Evolutionary conservation across 2,113 vertebrate genomes (phyloP).

Genomic region (Cyprinodon brontotheroides): DNA sequence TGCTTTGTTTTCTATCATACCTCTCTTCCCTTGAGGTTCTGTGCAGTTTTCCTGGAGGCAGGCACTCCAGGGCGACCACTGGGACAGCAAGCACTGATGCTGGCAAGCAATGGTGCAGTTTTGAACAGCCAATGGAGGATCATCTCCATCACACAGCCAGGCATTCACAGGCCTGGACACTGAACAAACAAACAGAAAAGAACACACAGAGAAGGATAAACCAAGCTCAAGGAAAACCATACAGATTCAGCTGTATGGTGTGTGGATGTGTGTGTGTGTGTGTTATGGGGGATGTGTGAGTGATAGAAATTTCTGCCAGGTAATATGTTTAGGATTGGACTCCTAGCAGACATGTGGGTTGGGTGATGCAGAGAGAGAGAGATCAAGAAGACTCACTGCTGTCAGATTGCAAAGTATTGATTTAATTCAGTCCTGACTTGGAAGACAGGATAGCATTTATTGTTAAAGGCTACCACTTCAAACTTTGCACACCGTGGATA

Average conservation of each 20-base stretch:
- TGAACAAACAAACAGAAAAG: conserved; percentile 62
- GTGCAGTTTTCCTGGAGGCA: conserved; percentile 88
- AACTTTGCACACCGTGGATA: background rate
- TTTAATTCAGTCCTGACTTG: conserved; percentile 7
- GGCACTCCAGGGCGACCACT: conserved; percentile 87
- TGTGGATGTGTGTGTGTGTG: conserved; percentile 1
- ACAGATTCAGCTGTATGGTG: background rate
- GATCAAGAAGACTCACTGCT: conserved; percentile 6
- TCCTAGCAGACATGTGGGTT: background rate
- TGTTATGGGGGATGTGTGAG: background rate
- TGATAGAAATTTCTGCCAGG: background rate
- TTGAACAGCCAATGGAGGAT: conserved; percentile 81
- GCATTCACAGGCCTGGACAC: conserved; percentile 86
- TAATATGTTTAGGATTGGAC: background rate
- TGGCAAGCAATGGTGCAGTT: conserved; percentile 85
- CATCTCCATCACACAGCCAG: conserved; percentile 80
- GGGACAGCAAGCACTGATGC: conserved; percentile 82
- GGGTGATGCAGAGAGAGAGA: background rate
- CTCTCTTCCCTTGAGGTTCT: conserved; percentile 87
- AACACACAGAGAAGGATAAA: conserved; percentile 20
- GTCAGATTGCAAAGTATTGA: conserved; percentile 2
- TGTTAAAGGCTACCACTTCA: background rate
- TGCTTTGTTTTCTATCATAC: conserved; percentile 52
- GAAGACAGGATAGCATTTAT: background rate
- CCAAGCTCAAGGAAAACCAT: conserved; percentile 23